phyloP scores from a whole-genome alignment of 2,888 invertebrate genomes.

The Andrena flavipes region DNA sequence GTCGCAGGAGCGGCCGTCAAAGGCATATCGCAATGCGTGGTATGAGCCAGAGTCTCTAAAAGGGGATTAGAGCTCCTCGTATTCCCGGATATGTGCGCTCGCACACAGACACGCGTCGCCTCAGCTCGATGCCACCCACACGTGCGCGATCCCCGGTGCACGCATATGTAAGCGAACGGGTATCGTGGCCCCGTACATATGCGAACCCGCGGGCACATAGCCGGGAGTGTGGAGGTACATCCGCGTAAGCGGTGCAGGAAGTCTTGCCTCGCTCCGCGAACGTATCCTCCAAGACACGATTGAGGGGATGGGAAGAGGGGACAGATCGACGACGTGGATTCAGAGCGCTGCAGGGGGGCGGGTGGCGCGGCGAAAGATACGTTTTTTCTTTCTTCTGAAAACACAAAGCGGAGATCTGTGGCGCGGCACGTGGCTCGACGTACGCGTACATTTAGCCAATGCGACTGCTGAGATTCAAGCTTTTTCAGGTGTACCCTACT shows the following conservation, averaged over 20 bases:
- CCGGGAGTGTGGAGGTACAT: conserved; percentile 24
- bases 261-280: conserved; percentile 70
- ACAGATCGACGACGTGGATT: conserved; percentile 27
- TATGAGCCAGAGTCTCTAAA: conserved; percentile 81
- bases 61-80: conserved; percentile 83
- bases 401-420: conserved; percentile 47
- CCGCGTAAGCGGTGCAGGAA: conserved; percentile 61
- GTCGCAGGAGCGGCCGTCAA: conserved; percentile 81
- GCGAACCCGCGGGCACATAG: conserved; percentile 20
- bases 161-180: conserved; percentile 45
- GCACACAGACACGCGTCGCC: conserved; percentile 25
- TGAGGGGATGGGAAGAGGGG: conserved; percentile 59
- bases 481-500: neutral
- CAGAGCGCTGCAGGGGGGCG: neutral
- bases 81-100: conserved; percentile 75
- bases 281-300: conserved; percentile 75
- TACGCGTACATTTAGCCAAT: too few relatives aligned
- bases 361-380: conserved; percentile 28
- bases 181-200: conserved; percentile 44
- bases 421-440: neutral
- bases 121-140: neutral
- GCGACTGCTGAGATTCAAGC: neutral
- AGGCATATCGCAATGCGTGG: conserved; percentile 82
- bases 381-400: conserved; percentile 39
- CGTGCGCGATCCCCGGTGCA: conserved; percentile 10